Percentiles rank a stretch among this genome's conserved stretches.
phyloP scores from a whole-genome alignment of 2,797 vertebrate genomes.

The Xenentodon cancila region DNA sequence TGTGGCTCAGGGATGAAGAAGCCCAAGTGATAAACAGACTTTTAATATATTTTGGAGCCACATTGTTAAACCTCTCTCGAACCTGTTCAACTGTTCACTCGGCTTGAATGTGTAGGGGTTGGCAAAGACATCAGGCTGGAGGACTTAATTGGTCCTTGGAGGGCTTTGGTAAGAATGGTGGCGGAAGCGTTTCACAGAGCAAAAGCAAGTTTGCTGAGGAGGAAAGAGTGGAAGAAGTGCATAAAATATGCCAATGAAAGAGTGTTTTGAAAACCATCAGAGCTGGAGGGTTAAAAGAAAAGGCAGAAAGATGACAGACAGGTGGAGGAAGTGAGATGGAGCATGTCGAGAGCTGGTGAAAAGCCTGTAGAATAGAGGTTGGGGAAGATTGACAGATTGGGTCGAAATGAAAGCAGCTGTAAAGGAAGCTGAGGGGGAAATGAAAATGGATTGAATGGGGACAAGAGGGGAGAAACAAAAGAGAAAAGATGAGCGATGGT shows the following conservation, averaged over 20 bases:
- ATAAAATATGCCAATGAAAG: conserved; percentile 35
- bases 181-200: conserved; percentile 17
- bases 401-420: conserved; percentile 72
- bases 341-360: conserved; percentile 53
- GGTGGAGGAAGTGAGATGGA: conserved; percentile 66
- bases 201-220: conserved; percentile 10
- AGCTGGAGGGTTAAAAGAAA: conserved; percentile 45
- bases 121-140: conserved; percentile 47
- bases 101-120: conserved; percentile 25
- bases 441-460: conserved; percentile 76
- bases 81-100: conserved; percentile 54
- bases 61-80: conserved; percentile 38
- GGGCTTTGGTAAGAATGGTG: conserved; percentile 34
- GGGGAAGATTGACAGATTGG: conserved; percentile 70
- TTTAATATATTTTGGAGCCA: conserved; percentile 18
- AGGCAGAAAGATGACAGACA: conserved; percentile 57
- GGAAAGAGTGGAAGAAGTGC: neutral
- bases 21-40: conserved; percentile 14
- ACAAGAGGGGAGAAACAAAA: conserved; percentile 69
- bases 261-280: conserved; percentile 24
- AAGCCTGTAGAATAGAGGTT: conserved; percentile 46
- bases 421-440: conserved; percentile 69
- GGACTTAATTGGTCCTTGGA: conserved; percentile 67
- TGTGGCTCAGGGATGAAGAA: conserved; percentile 5
- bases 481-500: conserved; percentile 73